These are phyloP conservation scores for Leucophenga varia DNA, from an alignment of 1,140 invertebrate species.

Conservation along the genomic window DNA sequence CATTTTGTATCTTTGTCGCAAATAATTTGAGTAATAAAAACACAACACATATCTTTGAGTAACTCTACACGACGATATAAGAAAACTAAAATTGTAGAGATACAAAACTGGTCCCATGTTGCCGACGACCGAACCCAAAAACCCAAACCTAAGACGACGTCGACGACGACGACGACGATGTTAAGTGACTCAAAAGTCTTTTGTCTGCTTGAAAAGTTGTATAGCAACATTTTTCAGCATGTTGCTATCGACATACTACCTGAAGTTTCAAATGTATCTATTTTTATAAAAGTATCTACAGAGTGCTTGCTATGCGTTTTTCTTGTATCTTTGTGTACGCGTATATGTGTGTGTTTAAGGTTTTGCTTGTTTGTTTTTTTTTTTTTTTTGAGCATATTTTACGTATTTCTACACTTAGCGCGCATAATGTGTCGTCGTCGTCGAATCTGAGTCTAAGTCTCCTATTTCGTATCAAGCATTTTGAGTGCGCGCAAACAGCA, in stretches of 20 bases:
- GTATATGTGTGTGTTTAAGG: conserved; percentile 16
- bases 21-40: no score
- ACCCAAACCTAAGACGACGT: conserved; percentile 8
- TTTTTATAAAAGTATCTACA: background rate
- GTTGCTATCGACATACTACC: conserved; percentile 50
- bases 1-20: conserved; percentile 32
- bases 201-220: conserved; percentile 45
- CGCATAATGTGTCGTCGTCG: background rate
- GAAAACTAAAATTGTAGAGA: no score
- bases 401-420: conserved; percentile 43
- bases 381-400: conserved; percentile 44
- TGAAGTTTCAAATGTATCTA: conserved; percentile 26
- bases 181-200: conserved; percentile 30
- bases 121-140: conserved; percentile 12
- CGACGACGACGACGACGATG: no score
- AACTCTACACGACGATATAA: no score
- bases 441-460: no score
- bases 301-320: no score
- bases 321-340: conserved; percentile 6
- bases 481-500: conserved; percentile 25
- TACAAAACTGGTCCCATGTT: background rate
- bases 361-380: conserved; percentile 21
- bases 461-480: no score
- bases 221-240: conserved; percentile 50
- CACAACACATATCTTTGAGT: no score